Base-by-base conservation (phyloP, 92 coral and sea anemone genomes). In the Bergia puertoricense region DNA sequence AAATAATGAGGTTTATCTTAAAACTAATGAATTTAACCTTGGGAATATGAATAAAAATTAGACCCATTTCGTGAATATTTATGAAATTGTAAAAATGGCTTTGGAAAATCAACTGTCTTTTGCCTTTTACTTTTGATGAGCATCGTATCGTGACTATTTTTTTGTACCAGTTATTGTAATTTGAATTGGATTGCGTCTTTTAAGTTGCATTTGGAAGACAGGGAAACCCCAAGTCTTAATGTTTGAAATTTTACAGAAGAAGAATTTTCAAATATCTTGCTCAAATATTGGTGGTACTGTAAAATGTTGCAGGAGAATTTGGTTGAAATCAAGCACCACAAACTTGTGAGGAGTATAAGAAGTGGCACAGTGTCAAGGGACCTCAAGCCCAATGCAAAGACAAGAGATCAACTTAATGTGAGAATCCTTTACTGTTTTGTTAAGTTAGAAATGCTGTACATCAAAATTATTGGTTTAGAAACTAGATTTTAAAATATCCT, bases 361-460 rank as follows among this genome's bases (percentile, higher is more conserved):
- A 97, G 97, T 79, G 99, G 99, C 13, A 95, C 99, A 43, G 99
- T 97, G 20, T 95, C 99, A 14, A 92, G 96, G 48, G 99, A 97
- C 66, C 93, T 97, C 68, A 97, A 95, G 86, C 99, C 99, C 42
- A 97, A 97, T 87, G 99, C 99, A 39, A 96, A 93, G 66, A 96
- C 96, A 22, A 91, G 99, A 76, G 99, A 97, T 85, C 99, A 97
- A 73, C 89, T 97, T 48, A 97, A 96, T 84, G 99, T 97, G 89
- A 85, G 94, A 22, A 6, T n/a, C 43, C n/a, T 30, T 23, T 6
- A 62, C 2, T 6, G 4, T 66, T 82, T 2, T 10, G 18, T 79
- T 39, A 18, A 23, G 14, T 8, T 73, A 72, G 67, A 57, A 57
- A 57, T 57, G 67, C 69, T 62, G 23, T 3, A 18, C 69, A 18